Evolutionary conservation across 2,113 vertebrate genomes (phyloP).

Genomic region (Thalassarche chlororhynchos): DNA sequence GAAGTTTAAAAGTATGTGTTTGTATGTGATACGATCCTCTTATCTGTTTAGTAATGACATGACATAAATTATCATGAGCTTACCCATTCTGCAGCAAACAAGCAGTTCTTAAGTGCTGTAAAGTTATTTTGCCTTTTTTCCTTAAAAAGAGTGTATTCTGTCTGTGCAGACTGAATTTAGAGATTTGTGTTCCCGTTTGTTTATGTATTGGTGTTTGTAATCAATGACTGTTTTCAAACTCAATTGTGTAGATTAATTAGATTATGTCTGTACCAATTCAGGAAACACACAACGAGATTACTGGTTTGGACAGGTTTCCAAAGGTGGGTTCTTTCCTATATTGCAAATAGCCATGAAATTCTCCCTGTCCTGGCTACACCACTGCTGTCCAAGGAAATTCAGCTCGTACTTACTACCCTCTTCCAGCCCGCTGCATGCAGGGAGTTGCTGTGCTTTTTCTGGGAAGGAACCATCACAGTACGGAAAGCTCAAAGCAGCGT

Average conservation of each 20-base stretch:
- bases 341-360: background rate
- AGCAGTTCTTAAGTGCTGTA: background rate
- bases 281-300: background rate
- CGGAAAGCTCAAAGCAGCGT: background rate
- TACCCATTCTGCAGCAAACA: background rate
- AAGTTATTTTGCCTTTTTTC: background rate
- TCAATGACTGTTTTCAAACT: constrained; percentile 40
- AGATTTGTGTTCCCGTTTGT: background rate
- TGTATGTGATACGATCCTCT: background rate
- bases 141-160: background rate
- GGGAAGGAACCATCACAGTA: background rate
- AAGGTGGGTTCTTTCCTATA: background rate
- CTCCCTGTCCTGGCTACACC: background rate
- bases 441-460: background rate
- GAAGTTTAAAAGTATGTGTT: background rate
- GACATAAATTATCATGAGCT: background rate
- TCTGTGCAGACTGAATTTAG: background rate
- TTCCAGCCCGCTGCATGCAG: background rate
- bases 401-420: rapidly evolving
- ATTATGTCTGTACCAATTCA: constrained; percentile 24
- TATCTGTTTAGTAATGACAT: background rate
- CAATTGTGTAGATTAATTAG: constrained; percentile 40
- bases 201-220: constrained; percentile 34
- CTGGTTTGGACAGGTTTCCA: background rate
- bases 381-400: background rate